A percentile compares a stretch with the other conserved stretches of the same genome.
These are phyloP conservation scores for Salticus scenicus DNA, from an alignment of 2,888 invertebrate species.

Conservation along the genomic window DNA sequence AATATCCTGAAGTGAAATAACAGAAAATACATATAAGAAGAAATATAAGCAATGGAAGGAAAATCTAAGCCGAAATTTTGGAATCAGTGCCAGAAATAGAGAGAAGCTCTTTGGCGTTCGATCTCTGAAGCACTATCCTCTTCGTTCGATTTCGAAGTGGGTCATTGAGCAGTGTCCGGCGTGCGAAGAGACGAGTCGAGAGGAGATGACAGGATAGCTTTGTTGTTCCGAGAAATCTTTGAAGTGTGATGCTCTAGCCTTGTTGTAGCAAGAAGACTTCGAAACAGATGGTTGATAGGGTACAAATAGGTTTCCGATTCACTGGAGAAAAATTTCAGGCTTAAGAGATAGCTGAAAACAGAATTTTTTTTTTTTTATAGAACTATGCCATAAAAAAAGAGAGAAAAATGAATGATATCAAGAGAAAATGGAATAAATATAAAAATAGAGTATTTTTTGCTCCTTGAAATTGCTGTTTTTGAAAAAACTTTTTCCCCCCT, in stretches of 20 bases:
- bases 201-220: background rate
- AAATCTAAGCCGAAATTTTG: background rate
- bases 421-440: too few relatives aligned
- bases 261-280: background rate
- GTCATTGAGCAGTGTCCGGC: slow-evolving; percentile 12
- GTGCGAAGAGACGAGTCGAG: background rate
- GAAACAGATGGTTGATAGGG: slow-evolving; percentile 9
- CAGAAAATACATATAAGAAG: too few relatives aligned
- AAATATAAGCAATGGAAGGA: too few relatives aligned
- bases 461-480: too few relatives aligned
- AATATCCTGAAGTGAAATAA: too few relatives aligned
- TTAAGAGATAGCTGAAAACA: too few relatives aligned
- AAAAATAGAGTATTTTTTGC: too few relatives aligned
- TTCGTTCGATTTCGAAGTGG: slow-evolving; percentile 11
- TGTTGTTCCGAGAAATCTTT: background rate
- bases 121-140: background rate
- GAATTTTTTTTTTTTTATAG: too few relatives aligned
- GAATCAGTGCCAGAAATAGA: background rate
- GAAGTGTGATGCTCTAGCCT: background rate
- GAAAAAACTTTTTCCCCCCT: too few relatives aligned
- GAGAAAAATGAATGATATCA: too few relatives aligned
- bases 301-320: slow-evolving; percentile 6
- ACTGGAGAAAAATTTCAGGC: background rate
- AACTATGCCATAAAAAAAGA: too few relatives aligned
- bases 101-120: background rate